Evolutionary conservation across 2,797 vertebrate species (phyloP).

Genomic region (Bradypodion ventrale): DNA sequence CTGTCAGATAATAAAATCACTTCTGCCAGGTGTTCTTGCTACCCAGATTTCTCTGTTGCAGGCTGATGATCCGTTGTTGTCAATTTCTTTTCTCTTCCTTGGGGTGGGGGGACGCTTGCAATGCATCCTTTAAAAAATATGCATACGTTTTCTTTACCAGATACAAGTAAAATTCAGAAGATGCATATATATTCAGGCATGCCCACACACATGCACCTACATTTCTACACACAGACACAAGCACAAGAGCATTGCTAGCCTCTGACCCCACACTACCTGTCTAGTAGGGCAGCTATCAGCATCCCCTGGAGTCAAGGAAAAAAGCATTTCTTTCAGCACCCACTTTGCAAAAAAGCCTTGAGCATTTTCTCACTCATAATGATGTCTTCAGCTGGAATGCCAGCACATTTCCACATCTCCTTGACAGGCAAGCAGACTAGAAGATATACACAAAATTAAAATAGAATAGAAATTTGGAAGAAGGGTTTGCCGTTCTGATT

Average conservation of each 20-base stretch:
- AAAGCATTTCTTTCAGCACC: conserved; percentile 71
- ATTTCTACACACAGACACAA: not conserved
- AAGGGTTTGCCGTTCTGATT: conserved; percentile 74
- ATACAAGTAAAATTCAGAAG: conserved; percentile 64
- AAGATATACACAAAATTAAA: conserved; percentile 78
- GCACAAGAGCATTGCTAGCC: conserved; percentile 49
- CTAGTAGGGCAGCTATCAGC: conserved; percentile 69
- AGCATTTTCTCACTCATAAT: conserved; percentile 77
- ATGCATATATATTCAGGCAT: conserved; percentile 22
- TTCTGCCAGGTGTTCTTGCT: conserved; percentile 56
- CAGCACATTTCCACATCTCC: conserved; percentile 74
- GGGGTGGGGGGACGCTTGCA: too few species aligned
- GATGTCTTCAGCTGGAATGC: conserved; percentile 75
- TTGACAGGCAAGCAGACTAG: conserved; percentile 74
- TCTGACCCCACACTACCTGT: conserved; percentile 67
- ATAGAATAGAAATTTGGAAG: conserved; percentile 76
- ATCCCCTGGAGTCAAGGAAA: conserved; percentile 72
- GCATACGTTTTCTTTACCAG: conserved; percentile 37
- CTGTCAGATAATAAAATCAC: conserved; percentile 73
- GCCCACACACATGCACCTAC: not conserved
- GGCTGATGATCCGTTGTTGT: conserved; percentile 57
- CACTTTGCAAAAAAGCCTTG: conserved; percentile 74
- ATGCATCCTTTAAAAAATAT: conserved; percentile 31
- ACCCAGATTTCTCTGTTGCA: conserved; percentile 58
- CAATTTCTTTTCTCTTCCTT: conserved; percentile 37